Evolutionary conservation across 1,140 invertebrate genomes (phyloP), one percentile per base, ranked within the genome.

Genomic region (Drosophila novamexicana): DNA sequence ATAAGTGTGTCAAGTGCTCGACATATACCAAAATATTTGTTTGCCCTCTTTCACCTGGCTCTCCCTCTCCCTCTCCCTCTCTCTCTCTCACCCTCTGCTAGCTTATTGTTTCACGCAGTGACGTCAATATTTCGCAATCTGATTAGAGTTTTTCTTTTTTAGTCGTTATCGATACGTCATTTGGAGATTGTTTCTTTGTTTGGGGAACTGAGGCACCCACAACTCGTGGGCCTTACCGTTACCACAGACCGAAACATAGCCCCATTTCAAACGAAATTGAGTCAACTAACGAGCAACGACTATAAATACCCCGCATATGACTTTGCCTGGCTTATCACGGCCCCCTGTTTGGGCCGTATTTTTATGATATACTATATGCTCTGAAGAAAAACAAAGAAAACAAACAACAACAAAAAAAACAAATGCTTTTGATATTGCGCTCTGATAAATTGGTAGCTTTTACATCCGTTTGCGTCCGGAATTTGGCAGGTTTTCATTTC

Each of bases 1-100:
- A 75, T 71, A 75, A 65, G 61, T 64, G 54, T 75, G 73, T 71
- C 73, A 75, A 75, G 61, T 54, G 73, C 68, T 40, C 10, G 37
- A 70, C 67, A 53, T 57, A 40, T 67, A 37, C n/a, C 42, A 65
- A 71, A 29, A 64, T 75, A 65, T 65, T 69, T 74, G 57, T 57
- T 69, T 74, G 44, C 50, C 65, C 65, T 56, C 58, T 70, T 70
- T 57, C 34, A 58, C 52, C 37, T 37, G 45, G 18, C 47, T 34
- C 39, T 37, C 40, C 9, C 45, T 52, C 47, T 39, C 54, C 42
- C n/a, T 40, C 10, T n/a, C 29, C n/a, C 22, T 32, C 14, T 47
- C 32, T 64, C 29, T 18, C 22, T 32, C 14, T 18, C 18, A 1
- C 32, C 22, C 29, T 34, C 32, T 10, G 10, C 4, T 10, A 37